Conservation (phyloP, 30 jellyfish, hydroid and myxozoan genomes). For the Nemopilema nomurai region DNA sequence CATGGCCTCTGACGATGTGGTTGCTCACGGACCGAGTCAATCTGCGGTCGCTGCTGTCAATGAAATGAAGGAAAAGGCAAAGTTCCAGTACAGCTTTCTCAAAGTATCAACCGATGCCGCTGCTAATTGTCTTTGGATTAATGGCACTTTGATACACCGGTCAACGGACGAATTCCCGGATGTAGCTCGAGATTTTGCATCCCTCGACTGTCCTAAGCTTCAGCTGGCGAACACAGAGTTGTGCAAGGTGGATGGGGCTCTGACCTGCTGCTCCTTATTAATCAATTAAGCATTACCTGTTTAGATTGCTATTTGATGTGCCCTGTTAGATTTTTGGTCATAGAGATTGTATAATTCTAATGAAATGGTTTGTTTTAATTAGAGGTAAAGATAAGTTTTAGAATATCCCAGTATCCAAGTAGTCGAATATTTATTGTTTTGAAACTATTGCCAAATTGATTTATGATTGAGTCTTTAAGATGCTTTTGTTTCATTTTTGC, state of each 20-base stretch:
- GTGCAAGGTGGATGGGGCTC: constrained; percentile 85
- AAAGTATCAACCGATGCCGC: constrained; percentile 74
- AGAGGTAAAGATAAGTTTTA: too few relatives aligned
- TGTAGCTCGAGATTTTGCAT: constrained; percentile 28
- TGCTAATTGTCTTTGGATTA: constrained; percentile 74
- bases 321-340: too few relatives aligned
- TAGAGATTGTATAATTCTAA: too few relatives aligned
- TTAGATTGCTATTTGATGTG: too few relatives aligned
- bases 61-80: constrained; percentile 62
- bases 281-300: constrained; percentile 29
- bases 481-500: too few relatives aligned
- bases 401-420: too few relatives aligned
- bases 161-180: constrained; percentile 69
- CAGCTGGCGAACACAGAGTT: constrained; percentile 65
- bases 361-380: too few relatives aligned
- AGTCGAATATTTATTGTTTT: too few relatives aligned
- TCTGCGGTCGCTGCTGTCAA: constrained; percentile 44
- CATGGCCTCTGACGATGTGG: constrained; percentile 63
- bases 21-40: constrained; percentile 61
- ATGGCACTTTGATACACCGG: constrained; percentile 77
- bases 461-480: too few relatives aligned
- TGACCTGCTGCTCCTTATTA: constrained; percentile 78
- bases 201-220: constrained; percentile 38
- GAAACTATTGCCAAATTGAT: too few relatives aligned
- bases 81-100: constrained; percentile 32